These are phyloP conservation scores for Ruditapes philippinarum DNA, from an alignment of 1,140 invertebrate species.

Conservation along the genomic window DNA sequence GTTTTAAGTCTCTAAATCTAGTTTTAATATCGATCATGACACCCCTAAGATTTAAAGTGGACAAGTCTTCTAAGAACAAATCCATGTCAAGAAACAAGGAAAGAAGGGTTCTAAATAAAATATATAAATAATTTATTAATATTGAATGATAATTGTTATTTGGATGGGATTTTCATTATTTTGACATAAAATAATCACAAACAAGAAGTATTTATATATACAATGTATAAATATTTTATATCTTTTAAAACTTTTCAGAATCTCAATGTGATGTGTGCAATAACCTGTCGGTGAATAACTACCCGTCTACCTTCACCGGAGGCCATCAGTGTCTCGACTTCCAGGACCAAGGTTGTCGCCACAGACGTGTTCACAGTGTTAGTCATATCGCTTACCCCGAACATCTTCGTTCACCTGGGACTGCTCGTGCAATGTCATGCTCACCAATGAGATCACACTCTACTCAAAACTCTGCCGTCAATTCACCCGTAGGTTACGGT, in stretches of 20 bases:
- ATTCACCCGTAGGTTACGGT: conserved; percentile 69
- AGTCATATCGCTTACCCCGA: conserved; percentile 80
- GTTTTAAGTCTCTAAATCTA: too few species aligned
- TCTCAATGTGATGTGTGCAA: conserved; percentile 74
- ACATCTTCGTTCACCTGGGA: conserved; percentile 70
- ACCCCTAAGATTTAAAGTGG: too few species aligned
- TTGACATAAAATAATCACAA: too few species aligned
- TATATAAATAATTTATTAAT: too few species aligned
- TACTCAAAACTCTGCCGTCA: conserved; percentile 62
- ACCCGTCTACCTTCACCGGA: conserved; percentile 33
- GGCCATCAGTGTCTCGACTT: conserved; percentile 70
- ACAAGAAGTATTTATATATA: too few species aligned
- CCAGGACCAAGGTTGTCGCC: conserved; percentile 77
- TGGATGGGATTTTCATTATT: too few species aligned
- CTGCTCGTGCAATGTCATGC: conserved; percentile 78
- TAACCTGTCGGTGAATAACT: conserved; percentile 38
- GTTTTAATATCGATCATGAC: too few species aligned
- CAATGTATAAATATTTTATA: too few species aligned
- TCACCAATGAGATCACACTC: conserved; percentile 74
- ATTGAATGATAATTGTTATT: too few species aligned
- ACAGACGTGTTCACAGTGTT: conserved; percentile 83
- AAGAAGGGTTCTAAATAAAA: too few species aligned
- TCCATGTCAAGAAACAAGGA: too few species aligned
- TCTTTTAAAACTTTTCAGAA: conserved; percentile 25
- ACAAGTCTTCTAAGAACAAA: too few species aligned